Conservation (phyloP, 2,113 vertebrate species). For the Daboia siamensis region DNA sequence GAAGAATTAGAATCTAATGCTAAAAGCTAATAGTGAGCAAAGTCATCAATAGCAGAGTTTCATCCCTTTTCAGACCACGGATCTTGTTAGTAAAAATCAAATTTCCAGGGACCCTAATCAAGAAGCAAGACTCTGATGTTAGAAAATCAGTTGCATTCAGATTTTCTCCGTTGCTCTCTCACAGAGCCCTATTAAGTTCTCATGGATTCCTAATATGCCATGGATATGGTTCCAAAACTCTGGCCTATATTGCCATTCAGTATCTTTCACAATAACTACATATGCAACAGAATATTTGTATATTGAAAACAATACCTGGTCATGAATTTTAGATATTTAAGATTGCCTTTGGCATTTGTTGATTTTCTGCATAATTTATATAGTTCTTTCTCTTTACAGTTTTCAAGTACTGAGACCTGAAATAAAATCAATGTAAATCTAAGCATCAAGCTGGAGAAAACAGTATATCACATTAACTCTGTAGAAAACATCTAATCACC, state of each 20-base stretch:
- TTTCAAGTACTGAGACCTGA: conserved; percentile 70
- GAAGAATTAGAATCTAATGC: neutral
- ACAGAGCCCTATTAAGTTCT: neutral
- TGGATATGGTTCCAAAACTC: neutral
- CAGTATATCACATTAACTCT: neutral
- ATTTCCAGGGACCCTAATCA: neutral
- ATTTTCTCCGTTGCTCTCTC: neutral
- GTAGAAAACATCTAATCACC: neutral
- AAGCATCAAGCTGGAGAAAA: neutral
- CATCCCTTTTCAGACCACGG: neutral
- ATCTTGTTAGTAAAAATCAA: neutral
- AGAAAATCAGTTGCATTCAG: neutral
- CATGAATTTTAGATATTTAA: conserved; percentile 48
- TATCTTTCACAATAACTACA: neutral
- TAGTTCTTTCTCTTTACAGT: conserved; percentile 57
- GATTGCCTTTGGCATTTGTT: conserved; percentile 52
- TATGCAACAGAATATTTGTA: neutral
- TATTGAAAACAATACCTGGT: conserved; percentile 52
- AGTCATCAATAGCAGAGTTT: neutral
- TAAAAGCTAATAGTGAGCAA: neutral
- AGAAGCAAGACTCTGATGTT: neutral
- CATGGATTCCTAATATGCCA: neutral
- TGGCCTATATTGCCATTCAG: neutral
- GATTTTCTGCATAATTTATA: conserved; percentile 46
- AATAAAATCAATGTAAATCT: neutral